These are phyloP conservation scores for Oncorhynchus kisutch DNA, from an alignment of 2,113 vertebrate genomes.

Conservation along the genomic window DNA sequence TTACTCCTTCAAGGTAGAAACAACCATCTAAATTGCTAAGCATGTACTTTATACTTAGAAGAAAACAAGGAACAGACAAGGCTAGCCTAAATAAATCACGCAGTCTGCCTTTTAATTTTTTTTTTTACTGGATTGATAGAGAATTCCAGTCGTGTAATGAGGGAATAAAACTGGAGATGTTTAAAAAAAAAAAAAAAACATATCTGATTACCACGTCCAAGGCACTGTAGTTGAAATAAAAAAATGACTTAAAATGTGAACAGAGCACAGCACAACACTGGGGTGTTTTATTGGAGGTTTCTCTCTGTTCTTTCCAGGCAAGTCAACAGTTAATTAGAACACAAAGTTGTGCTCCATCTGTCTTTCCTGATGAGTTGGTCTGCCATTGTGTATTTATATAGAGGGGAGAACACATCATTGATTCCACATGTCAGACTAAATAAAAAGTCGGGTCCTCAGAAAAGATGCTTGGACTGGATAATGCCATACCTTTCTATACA, in stretches of 20 bases:
- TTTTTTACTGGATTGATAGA: no score
- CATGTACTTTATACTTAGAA: neutral
- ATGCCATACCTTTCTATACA: neutral
- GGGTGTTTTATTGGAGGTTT: constrained; percentile 6
- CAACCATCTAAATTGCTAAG: neutral
- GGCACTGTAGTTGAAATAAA: neutral
- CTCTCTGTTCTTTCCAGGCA: constrained; percentile 6
- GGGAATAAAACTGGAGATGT: neutral
- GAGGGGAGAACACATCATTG: neutral
- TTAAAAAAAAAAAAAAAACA: no score
- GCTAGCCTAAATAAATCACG: neutral
- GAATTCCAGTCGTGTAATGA: neutral
- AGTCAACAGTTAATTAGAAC: constrained; percentile 67
- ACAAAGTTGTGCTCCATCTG: constrained; percentile 35
- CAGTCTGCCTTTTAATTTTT: constrained; percentile 23
- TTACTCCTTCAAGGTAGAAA: neutral
- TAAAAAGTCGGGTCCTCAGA: neutral
- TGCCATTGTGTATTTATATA: neutral
- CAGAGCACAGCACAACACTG: constrained; percentile 33
- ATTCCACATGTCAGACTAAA: constrained; percentile 3
- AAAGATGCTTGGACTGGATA: neutral
- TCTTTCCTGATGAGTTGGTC: constrained; percentile 16
- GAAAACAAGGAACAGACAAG: neutral
- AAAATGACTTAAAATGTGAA: constrained; percentile 4
- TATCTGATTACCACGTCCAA: neutral